phyloP scores from a whole-genome alignment of 2,113 vertebrate species.

The Delphinus delphis region DNA sequence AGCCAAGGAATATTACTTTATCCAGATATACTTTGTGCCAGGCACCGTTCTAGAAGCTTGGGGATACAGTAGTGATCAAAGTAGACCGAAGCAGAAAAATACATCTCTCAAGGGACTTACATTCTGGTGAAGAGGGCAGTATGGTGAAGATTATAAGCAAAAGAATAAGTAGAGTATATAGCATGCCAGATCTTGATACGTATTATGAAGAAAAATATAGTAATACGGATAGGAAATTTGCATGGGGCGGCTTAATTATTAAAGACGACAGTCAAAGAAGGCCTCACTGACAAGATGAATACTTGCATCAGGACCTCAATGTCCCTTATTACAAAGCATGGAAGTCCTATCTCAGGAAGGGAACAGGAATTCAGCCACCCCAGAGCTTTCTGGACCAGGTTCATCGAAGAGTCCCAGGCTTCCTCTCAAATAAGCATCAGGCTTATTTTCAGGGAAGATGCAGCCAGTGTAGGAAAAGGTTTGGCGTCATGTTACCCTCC shows the following conservation, averaged over 20 bases:
- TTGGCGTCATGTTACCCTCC: neutral
- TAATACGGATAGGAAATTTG: neutral
- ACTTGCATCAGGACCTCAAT: neutral
- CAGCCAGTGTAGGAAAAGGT: neutral
- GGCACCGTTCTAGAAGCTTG: neutral
- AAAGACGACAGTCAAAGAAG: neutral
- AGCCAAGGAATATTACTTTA: neutral
- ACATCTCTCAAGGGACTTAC: neutral
- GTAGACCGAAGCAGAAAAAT: neutral
- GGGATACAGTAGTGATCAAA: neutral
- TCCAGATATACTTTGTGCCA: neutral
- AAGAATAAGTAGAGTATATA: neutral
- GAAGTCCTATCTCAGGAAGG: neutral
- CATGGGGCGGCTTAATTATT: neutral
- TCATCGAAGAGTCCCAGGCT: neutral
- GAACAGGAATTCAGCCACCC: neutral
- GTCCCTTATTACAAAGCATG: neutral
- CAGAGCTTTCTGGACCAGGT: neutral
- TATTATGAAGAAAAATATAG: neutral
- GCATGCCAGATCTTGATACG: neutral
- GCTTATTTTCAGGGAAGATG: neutral
- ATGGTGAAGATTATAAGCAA: neutral
- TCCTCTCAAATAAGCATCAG: neutral
- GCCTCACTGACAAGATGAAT: neutral
- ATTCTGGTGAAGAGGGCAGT: neutral